phyloP scores from a whole-genome alignment of 2,113 vertebrate genomes.

The Rhinolophus sinicus region DNA sequence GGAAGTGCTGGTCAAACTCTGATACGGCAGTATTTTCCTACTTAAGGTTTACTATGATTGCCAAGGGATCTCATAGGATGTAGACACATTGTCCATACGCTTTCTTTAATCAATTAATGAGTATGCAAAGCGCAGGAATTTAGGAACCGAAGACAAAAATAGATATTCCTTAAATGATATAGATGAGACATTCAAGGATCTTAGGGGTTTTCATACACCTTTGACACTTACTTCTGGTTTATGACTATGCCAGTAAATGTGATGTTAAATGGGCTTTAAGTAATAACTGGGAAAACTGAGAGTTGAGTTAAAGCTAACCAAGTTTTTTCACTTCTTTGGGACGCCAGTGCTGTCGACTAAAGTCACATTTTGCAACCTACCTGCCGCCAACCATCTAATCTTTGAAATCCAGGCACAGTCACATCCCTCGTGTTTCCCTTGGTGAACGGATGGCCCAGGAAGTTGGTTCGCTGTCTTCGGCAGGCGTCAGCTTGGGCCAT shows the following conservation, averaged over 20 bases:
- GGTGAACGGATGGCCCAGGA: neutral
- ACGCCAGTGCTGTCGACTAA: neutral
- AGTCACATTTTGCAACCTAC: neutral
- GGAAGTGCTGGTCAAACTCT: neutral
- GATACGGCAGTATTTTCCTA: neutral
- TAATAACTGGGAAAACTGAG: neutral
- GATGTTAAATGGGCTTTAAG: neutral
- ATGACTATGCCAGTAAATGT: neutral
- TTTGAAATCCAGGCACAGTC: neutral
- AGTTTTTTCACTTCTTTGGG: neutral
- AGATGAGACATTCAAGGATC: neutral
- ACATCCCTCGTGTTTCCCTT: neutral
- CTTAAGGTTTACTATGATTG: neutral
- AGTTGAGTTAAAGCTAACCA: neutral
- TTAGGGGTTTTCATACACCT: neutral
- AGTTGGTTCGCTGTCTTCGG: neutral
- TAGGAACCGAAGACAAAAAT: neutral
- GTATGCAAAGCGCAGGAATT: neutral
- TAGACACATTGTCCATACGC: neutral
- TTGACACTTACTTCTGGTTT: neutral
- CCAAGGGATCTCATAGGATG: neutral
- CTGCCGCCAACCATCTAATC: neutral
- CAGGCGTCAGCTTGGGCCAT: neutral
- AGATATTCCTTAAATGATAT: neutral
- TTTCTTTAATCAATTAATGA: neutral